Percentiles rank a stretch among this genome's conserved stretches.
Conservation (phyloP, 2,113 vertebrate species). For the Anser cygnoides region DNA sequence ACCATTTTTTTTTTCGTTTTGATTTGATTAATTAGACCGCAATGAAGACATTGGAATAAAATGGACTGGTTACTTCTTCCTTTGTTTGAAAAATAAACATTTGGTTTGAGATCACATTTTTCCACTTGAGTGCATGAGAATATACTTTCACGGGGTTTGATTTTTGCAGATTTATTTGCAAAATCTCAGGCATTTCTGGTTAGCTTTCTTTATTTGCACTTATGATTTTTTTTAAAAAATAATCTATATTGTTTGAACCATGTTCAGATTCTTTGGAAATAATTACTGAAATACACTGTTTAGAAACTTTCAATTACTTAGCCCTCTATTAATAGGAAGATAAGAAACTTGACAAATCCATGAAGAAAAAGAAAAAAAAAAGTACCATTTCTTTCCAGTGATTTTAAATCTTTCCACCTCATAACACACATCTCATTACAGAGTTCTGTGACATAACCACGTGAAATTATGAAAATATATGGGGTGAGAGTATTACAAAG, state of each 20-base stretch:
- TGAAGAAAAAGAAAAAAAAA: neutral
- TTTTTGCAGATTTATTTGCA: constrained; percentile 42
- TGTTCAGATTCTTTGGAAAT: neutral
- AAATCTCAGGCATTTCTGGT: neutral
- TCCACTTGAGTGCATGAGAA: constrained; percentile 44
- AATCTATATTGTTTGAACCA: neutral
- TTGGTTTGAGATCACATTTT: constrained; percentile 65
- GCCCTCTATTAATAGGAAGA: neutral
- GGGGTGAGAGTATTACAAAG: constrained; percentile 8
- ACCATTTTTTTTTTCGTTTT: constrained; percentile 58
- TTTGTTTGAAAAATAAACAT: constrained; percentile 75
- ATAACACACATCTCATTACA: neutral
- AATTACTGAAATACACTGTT: neutral
- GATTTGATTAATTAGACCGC: constrained; percentile 77
- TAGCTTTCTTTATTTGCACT: neutral
- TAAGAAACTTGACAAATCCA: neutral
- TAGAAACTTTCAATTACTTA: neutral
- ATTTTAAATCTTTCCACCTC: neutral
- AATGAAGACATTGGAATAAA: constrained; percentile 68
- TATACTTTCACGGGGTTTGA: constrained; percentile 28
- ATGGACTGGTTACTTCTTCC: constrained; percentile 61
- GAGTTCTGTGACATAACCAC: neutral
- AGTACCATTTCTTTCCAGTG: neutral
- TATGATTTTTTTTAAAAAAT: neutral
- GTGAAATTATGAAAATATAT: constrained; percentile 15